Percentiles rank a stretch among this genome's conserved stretches.
Conservation (phyloP, 2,888 invertebrate genomes). For the Luffia ferchaultella region DNA sequence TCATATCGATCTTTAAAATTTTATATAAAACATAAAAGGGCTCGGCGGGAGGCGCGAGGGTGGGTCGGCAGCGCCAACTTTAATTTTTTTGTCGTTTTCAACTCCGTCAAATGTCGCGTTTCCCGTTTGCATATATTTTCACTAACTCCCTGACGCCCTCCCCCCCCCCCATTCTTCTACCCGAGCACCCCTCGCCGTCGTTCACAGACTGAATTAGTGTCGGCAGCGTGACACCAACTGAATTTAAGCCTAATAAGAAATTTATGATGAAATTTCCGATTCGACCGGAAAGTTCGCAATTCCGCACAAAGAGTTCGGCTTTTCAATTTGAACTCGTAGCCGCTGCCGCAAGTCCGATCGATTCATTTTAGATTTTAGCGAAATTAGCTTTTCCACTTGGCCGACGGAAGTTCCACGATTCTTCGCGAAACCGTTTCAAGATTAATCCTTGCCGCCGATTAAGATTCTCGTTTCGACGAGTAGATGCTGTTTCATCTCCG, state of each 20-base stretch:
- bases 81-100: constrained; percentile 64
- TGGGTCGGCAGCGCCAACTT: constrained; percentile 25
- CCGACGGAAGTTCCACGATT: constrained; percentile 32
- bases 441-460: not conserved
- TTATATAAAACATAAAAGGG: too few relatives aligned
- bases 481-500: not conserved
- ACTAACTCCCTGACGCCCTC: constrained; percentile 23
- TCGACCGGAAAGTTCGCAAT: constrained; percentile 65
- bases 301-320: constrained; percentile 58
- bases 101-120: constrained; percentile 57
- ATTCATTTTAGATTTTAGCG: constrained; percentile 64
- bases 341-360: constrained; percentile 42
- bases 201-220: constrained; percentile 64
- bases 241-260: constrained; percentile 65
- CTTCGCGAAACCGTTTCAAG: not conserved
- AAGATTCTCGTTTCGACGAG: not conserved
- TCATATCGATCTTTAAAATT: not conserved
- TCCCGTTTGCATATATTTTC: constrained; percentile 64
- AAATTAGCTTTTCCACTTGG: constrained; percentile 62
- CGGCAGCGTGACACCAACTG: constrained; percentile 65
- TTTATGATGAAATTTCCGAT: constrained; percentile 66
- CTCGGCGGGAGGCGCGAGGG: constrained; percentile 9
- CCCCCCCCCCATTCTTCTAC: constrained; percentile 23
- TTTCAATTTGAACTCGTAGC: constrained; percentile 59
- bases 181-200: constrained; percentile 42